Evolutionary conservation across 2,797 vertebrate species (phyloP).

Genomic region (Microchirus variegatus): DNA sequence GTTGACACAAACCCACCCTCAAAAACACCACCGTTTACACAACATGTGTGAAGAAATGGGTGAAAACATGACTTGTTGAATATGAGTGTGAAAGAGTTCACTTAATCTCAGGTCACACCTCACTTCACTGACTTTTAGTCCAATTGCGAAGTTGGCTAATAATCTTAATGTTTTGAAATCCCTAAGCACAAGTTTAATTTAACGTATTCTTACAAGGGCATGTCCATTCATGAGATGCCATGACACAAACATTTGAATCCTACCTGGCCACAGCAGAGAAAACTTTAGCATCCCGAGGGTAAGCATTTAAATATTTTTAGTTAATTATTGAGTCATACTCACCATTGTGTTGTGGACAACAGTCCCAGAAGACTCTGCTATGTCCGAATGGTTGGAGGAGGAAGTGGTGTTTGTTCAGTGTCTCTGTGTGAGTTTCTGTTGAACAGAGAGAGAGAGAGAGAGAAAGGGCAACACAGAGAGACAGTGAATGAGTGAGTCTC

Average conservation of each 20-base stretch:
- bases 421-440: slow-evolving; percentile 43
- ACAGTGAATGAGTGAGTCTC: slow-evolving; percentile 14
- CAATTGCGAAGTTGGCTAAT: neutral
- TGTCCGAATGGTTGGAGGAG: slow-evolving; percentile 2
- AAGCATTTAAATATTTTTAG: neutral
- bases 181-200: too few relatives aligned
- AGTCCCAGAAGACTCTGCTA: slow-evolving; percentile 20
- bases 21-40: slow-evolving; percentile 4
- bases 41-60: slow-evolving; percentile 4
- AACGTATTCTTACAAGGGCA: too few relatives aligned
- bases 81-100: too few relatives aligned
- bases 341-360: slow-evolving; percentile 58
- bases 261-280: neutral
- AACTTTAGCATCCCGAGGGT: neutral
- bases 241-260: too few relatives aligned
- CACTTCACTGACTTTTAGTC: neutral
- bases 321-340: slow-evolving; percentile 39
- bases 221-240: neutral
- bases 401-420: slow-evolving; percentile 43
- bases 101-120: too few relatives aligned
- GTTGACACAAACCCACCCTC: slow-evolving; percentile 12
- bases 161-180: too few relatives aligned
- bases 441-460: slow-evolving; percentile 16
- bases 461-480: slow-evolving; percentile 3
- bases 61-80: neutral